phyloP scores from a whole-genome alignment of 37 sponge, comb jelly and placozoan genomes.

The Oscarella lobularis region DNA sequence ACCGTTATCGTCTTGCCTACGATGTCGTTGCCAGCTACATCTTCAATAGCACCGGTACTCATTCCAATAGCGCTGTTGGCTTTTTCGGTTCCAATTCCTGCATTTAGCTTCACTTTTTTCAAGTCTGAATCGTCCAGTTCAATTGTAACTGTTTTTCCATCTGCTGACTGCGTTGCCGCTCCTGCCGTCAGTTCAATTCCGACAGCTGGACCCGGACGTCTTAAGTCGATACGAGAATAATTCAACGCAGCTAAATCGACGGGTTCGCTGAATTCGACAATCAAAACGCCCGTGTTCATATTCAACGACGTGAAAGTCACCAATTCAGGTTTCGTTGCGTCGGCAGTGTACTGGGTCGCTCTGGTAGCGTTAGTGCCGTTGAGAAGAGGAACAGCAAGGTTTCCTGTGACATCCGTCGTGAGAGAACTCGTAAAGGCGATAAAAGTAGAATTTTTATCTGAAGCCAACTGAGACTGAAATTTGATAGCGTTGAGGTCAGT shows the following conservation, averaged over 20 bases:
- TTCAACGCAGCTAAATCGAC: neutral
- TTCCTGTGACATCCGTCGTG: constrained; percentile 15
- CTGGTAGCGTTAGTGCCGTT: constrained; percentile 34
- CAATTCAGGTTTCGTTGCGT: constrained; percentile 38
- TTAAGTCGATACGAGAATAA: neutral
- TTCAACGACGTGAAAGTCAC: constrained; percentile 40
- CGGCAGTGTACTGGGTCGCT: constrained; percentile 26
- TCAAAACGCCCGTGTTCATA: constrained; percentile 57
- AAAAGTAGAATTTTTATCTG: constrained; percentile 44
- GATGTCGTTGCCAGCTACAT: constrained; percentile 57
- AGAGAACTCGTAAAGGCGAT: constrained; percentile 24
- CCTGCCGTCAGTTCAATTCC: neutral
- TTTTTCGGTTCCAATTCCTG: neutral
- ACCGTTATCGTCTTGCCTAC: neutral
- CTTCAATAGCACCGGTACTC: constrained; percentile 36
- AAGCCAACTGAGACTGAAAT: constrained; percentile 34
- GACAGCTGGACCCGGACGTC: neutral
- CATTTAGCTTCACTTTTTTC: constrained; percentile 22
- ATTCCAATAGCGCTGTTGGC: constrained; percentile 24
- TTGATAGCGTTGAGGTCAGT: constrained; percentile 48
- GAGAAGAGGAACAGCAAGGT: constrained; percentile 15
- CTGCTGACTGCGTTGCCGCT: neutral
- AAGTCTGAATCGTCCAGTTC: constrained; percentile 35
- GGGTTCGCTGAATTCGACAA: constrained; percentile 66
- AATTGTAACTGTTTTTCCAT: constrained; percentile 9